Evolutionary conservation across 2,797 vertebrate genomes (phyloP), one percentile per base, ranked within the genome.

Genomic region (Falco peregrinus): DNA sequence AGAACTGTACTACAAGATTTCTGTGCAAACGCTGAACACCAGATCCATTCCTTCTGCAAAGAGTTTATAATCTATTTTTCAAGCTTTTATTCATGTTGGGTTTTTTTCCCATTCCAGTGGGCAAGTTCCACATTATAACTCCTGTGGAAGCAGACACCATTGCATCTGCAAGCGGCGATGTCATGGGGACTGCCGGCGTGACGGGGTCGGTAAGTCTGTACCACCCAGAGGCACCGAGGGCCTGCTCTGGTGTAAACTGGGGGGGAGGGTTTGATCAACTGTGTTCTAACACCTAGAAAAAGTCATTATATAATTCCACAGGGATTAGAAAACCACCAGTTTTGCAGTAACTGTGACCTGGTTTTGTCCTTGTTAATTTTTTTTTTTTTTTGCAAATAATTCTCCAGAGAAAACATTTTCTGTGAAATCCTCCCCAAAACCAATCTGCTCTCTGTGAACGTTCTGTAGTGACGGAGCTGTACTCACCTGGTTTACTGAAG

Each of bases 401-500:
- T 87, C 54, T 84, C 45, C 31, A 21, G 29, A 45, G 7, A 10
- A 53, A 80, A 67, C 14, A 7, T 71, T 89, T 85, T 65, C 75
- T 69, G 6, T 73, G 57, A 84, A 84, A 41, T 84, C 37, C 51
- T 84, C 54, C 60, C 74, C 76, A 43, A 53, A 83, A 33, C n/a
- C 70, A 54, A 3, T 31, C 64, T 70, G 77, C 54, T 77, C 68
- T 48, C 95, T 12, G 47, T 89, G 86, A 81, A 48, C 78, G 93
- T 88, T 94, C 89, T 92, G 79, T 76, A 86, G 92, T 82, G 83
- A 91, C 16, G 5, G 90, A 94, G 88, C 21, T 87, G 90, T 78
- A 91, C 92, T 95, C 90, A 97, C 92, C 94, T 97, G 94, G 63
- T 93, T 91, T 70, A 93, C 87, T 71, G 71, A 91, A 96, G 89